phyloP scores from a whole-genome alignment of 2,797 vertebrate genomes.

The Acanthurus leucopareius region DNA sequence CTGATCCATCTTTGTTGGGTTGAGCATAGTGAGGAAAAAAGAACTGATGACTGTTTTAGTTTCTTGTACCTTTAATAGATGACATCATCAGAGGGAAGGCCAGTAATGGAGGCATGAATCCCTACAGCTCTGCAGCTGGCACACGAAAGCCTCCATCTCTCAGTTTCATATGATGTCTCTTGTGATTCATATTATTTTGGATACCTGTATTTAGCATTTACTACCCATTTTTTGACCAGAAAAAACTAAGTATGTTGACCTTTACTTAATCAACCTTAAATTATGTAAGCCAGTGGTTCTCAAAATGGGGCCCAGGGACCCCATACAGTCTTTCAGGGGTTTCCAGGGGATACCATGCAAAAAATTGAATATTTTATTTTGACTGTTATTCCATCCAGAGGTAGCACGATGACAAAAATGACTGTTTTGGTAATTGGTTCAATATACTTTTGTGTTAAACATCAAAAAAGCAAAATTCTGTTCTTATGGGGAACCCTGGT shows the following conservation, averaged over 20 bases:
- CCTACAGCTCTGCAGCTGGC: slow-evolving; percentile 72
- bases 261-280: slow-evolving; percentile 31
- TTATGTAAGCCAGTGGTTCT: slow-evolving; percentile 5
- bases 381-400: too few relatives aligned
- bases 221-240: neutral
- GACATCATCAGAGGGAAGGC: slow-evolving; percentile 74
- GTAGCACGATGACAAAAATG: too few relatives aligned
- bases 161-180: slow-evolving; percentile 24
- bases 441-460: too few relatives aligned
- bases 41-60: slow-evolving; percentile 61
- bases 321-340: too few relatives aligned
- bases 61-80: slow-evolving; percentile 81
- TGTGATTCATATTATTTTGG: neutral
- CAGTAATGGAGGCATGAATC: slow-evolving; percentile 64
- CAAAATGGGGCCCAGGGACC: too few relatives aligned
- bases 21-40: slow-evolving; percentile 31
- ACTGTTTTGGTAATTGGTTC: too few relatives aligned
- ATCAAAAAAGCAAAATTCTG: too few relatives aligned
- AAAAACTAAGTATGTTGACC: slow-evolving; percentile 3
- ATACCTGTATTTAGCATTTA: neutral
- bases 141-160: slow-evolving; percentile 37
- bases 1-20: slow-evolving; percentile 46
- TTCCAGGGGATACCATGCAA: too few relatives aligned
- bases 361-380: too few relatives aligned
- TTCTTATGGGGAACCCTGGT: too few relatives aligned